Evolutionary conservation across 1,140 invertebrate species (phyloP).

Genomic region (Tetraneura akinire): DNA sequence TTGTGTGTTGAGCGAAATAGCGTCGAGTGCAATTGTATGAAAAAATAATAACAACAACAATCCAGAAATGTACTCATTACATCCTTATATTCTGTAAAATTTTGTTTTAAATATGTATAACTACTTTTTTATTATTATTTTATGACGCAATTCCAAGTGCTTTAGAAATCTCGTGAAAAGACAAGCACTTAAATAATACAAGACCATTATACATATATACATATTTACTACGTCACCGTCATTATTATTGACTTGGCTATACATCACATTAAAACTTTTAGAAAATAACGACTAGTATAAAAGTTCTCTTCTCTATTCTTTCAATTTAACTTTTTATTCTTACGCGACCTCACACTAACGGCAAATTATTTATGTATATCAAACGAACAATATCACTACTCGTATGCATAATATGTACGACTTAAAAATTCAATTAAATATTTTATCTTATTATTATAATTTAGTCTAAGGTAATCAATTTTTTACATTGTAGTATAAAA

Average conservation of each 20-base stretch:
- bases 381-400: too few species aligned
- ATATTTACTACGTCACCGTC: background rate
- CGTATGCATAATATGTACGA: too few species aligned
- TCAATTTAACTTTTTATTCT: background rate
- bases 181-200: constrained; percentile 21
- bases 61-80: constrained; percentile 24
- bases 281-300: constrained; percentile 11
- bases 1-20: background rate
- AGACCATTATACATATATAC: background rate
- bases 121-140: background rate
- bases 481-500: too few species aligned
- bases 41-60: background rate
- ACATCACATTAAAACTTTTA: background rate
- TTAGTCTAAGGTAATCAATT: too few species aligned
- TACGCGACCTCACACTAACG: too few species aligned
- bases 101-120: constrained; percentile 24
- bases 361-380: too few species aligned
- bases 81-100: background rate
- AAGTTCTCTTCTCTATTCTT: background rate
- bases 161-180: constrained; percentile 33
- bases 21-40: background rate
- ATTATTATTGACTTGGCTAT: background rate
- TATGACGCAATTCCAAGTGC: background rate
- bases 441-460: too few species aligned
- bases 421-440: too few species aligned